Evolutionary conservation across 2,888 invertebrate genomes (phyloP), one percentile per base, ranked within the genome.

Genomic region (Phyto melanocephala): DNA sequence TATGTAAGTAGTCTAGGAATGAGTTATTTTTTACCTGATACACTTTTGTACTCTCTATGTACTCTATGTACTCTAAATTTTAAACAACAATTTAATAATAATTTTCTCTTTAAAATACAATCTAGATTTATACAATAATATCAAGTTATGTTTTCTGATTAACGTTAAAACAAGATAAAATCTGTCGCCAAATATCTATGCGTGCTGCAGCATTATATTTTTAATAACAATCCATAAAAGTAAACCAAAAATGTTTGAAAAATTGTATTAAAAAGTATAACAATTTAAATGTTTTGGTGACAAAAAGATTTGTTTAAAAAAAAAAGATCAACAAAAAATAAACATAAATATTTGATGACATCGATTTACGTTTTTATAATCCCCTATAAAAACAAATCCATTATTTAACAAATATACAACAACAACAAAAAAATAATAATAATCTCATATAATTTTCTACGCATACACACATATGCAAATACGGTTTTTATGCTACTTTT

Each of bases 401-500:
- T 70, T 77, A 37, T 63, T 24, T 45, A 45, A 47, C 10, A 78
- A 76, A 58, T 47, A 22, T 56, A 63, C 33, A 15, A 56, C 35
- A 70, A 33, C 52, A n/a, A n/a, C n/a, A n/a, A n/a, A n/a, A n/a
- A n/a, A n/a, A n/a, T n/a, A n/a, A n/a, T n/a, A 54, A 35, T 42
- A 81, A 74, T 78, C 17, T 50, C 56, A 24, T 68, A 74, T 68
- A 81, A 74, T 78, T 70, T 78, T 56, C 77, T 63, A 68, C 63
- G 78, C 78, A 78, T 65, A 67, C 42, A 13, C 56, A 67, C 52
- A 13, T 45, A 35, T 1, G 35, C 52, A 52, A 52, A 72, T 62
- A 42, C 62, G 1, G 20, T 40, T 62, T 62, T 72, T 40, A 72
- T 52, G n/a, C 24, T 28, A 4, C 3, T 37, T 62, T 47, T 37